Base-by-base conservation (phyloP, 1,140 invertebrate species). In the Chelonus insularis region DNA sequence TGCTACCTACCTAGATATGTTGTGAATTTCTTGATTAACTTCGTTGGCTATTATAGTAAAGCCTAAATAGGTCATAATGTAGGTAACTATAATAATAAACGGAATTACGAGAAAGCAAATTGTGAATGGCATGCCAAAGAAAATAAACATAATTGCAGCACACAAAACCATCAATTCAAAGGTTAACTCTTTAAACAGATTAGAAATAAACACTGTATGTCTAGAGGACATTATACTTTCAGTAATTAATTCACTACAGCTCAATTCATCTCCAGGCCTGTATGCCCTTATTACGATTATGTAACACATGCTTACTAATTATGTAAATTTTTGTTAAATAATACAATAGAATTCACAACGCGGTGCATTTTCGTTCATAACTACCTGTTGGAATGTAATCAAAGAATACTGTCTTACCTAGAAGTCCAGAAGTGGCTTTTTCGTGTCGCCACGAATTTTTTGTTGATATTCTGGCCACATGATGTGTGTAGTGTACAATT, bases 111-210 rank as follows among this genome's bases (percentile, higher is more conserved):
- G 34, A 2, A 84, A 23, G 45, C 83, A 85, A 64, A 80, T 65
- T 0, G 75, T 75, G 3, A 85, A 74, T 4, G 82, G 82, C 14
- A 85, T 65, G n/a, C 82, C 84, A 57, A 85, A 75, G 54, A 84
- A 83, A 18, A 85, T 84, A 34, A 84, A 85, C 77, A 83, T 78
- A 12, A 85, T 69, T 7, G 84, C 83, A 16, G 83, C 76, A 43
- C 76, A 63, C 6, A 85, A 60, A 29, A 85, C 77, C 67, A 84
- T 82, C 1, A 79, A 47, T 66, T 84, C 80, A 47, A 84, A 84
- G 2, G 78, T 83, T 29, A 82, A 70, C 69, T 85, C 83, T 57
- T 81, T 78, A 1, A 79, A 76, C 2, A 84, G 39, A 23, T 79
- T 80, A 3, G 76, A 68, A 16, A 80, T 54, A 60, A 83, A 85